Evolutionary conservation across 2,113 vertebrate genomes (phyloP).

Genomic region (Danio rerio): GRCz12tu NC_133176.1:7163501-7164000

Average conservation of each 20-base stretch:
- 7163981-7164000: not conserved
- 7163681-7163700: constrained; percentile 18
- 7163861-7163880: not conserved
- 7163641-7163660: constrained; percentile 12
- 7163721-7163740: constrained; percentile 16
- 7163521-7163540: too few species aligned
- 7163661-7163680: not conserved
- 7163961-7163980: not conserved
- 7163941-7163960: not conserved
- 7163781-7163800: not conserved
- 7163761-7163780: not conserved
- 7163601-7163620: not conserved
- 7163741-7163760: constrained; percentile 7
- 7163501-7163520: too few species aligned
- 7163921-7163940: not conserved
- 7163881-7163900: not conserved
- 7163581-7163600: not conserved
- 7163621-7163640: not conserved
- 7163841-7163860: not conserved
- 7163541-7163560: too few species aligned
- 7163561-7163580: too few species aligned
- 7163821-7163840: not conserved
- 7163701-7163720: constrained; percentile 16
- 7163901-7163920: too few species aligned
- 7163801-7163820: not conserved